A percentile compares a stretch with the other conserved stretches of the same genome.
Conservation (phyloP, 2,113 vertebrate species). For the Micronycteris hirsuta region DNA sequence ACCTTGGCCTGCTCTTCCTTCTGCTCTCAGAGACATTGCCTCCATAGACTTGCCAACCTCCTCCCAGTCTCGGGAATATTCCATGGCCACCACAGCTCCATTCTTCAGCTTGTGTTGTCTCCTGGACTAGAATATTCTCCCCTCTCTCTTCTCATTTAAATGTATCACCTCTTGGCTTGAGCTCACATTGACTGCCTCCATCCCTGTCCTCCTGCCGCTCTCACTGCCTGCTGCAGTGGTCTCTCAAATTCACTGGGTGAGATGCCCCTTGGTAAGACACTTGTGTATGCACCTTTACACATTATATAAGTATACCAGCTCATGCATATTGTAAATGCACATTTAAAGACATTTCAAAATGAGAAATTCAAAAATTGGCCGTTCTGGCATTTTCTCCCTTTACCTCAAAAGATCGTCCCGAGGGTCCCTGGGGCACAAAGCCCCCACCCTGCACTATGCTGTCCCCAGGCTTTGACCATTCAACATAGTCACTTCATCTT, state of each 20-base stretch:
- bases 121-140: neutral
- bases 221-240: neutral
- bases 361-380: neutral
- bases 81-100: neutral
- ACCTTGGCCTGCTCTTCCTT: neutral
- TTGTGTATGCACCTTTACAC: fast-evolving
- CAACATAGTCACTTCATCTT: fast-evolving
- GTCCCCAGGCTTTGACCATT: too few relatives aligned
- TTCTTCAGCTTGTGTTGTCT: neutral
- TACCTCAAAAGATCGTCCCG: neutral
- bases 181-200: neutral
- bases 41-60: neutral
- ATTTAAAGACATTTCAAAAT: neutral
- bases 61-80: neutral
- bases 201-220: neutral
- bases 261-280: neutral
- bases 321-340: neutral
- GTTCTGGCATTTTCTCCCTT: neutral
- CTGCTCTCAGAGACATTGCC: neutral
- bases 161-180: neutral
- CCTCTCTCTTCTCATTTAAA: neutral
- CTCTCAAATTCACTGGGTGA: neutral
- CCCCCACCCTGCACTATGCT: too few relatives aligned
- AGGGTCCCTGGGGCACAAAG: fast-evolving
- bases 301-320: neutral